phyloP scores from a whole-genome alignment of 2,797 vertebrate species.

The Macropodus opercularis region DNA sequence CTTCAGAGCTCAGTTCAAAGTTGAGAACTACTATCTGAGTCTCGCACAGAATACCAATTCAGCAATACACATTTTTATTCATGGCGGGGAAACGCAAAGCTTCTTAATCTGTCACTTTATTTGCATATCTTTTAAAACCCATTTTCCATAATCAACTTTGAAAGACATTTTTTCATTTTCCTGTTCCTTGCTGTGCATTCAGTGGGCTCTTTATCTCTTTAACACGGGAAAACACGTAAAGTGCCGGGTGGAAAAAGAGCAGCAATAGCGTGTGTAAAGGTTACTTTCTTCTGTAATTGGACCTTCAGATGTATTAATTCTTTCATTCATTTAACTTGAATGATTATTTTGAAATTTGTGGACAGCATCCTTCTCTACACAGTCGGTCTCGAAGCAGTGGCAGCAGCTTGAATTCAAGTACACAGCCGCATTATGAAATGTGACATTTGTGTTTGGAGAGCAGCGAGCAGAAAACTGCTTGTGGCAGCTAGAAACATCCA shows the following conservation, averaged over 20 bases:
- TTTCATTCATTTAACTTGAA: no score
- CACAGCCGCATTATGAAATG: constrained; percentile 38
- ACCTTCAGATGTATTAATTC: neutral
- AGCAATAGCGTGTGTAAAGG: constrained; percentile 1
- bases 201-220: constrained; percentile 37
- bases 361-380: constrained; percentile 8
- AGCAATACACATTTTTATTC: constrained; percentile 43
- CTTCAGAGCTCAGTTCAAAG: constrained; percentile 39
- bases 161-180: constrained; percentile 47
- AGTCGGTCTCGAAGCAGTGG: neutral
- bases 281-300: neutral
- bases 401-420: constrained; percentile 10
- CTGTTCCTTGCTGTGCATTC: constrained; percentile 21
- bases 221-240: constrained; percentile 7
- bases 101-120: constrained; percentile 62
- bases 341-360: constrained; percentile 5
- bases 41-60: constrained; percentile 53
- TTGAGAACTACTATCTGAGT: constrained; percentile 36
- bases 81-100: constrained; percentile 61
- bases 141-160: constrained; percentile 58
- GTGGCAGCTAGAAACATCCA: constrained; percentile 11
- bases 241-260: constrained; percentile 2
- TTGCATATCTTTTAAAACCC: constrained; percentile 71
- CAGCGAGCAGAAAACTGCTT: constrained; percentile 18
- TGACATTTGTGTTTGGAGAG: constrained; percentile 41